Conservation (phyloP, 2,797 vertebrate species). For the Prunella strophiata region DNA sequence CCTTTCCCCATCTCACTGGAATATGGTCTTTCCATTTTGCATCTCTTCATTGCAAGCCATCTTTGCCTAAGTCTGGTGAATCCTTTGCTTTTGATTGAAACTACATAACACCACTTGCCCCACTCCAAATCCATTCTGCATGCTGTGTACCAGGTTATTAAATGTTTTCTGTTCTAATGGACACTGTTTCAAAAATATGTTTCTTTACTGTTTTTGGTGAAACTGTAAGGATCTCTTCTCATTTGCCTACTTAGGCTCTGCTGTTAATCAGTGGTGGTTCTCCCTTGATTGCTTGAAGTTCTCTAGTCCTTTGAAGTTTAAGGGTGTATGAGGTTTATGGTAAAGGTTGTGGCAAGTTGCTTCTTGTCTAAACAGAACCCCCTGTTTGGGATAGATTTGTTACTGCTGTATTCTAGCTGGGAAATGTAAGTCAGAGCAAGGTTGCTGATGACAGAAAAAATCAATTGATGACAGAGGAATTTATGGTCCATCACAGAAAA, state of each 20-base stretch:
- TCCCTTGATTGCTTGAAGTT: neutral
- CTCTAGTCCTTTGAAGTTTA: neutral
- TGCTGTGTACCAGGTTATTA: neutral
- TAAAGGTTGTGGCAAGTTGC: neutral
- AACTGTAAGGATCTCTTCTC: neutral
- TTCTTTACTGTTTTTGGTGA: neutral
- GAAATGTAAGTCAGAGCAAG: constrained; percentile 45
- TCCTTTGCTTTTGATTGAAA: neutral
- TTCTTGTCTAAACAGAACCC: constrained; percentile 26
- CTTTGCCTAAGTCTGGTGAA: neutral
- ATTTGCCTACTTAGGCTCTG: neutral
- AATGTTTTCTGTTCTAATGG: neutral
- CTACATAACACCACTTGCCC: fast-evolving
- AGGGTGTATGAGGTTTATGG: neutral
- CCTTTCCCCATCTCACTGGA: neutral
- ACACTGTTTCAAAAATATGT: neutral
- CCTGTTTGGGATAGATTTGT: constrained; percentile 8
- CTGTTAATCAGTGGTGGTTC: neutral
- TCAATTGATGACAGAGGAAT: constrained; percentile 53
- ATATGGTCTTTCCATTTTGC: neutral
- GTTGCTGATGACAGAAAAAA: constrained; percentile 53
- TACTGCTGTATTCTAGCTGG: constrained; percentile 2
- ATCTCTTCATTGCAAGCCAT: neutral
- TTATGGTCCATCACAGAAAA: constrained; percentile 43
- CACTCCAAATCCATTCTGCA: neutral